Conservation (phyloP, 2,797 vertebrate genomes). For the Catharus ustulatus region DNA sequence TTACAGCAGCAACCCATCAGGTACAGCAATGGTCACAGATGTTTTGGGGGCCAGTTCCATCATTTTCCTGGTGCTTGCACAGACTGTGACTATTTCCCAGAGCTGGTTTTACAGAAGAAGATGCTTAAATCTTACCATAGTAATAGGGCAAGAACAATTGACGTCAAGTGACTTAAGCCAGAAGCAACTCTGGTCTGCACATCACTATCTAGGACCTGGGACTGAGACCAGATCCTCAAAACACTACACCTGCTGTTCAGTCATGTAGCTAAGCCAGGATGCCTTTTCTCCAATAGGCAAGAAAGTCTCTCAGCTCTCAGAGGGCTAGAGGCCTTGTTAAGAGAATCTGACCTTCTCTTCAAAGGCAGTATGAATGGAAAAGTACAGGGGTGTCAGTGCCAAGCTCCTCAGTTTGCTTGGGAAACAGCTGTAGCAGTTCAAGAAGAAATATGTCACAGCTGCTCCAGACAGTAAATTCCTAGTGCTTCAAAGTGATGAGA, state of each 20-base stretch:
- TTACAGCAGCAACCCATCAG: accelerated
- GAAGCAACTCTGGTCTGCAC: neutral
- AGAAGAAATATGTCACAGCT: constrained; percentile 54
- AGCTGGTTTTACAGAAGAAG: neutral
- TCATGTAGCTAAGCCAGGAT: neutral
- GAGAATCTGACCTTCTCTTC: constrained; percentile 14
- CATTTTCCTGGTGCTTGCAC: neutral
- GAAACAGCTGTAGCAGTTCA: constrained; percentile 64
- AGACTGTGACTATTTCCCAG: neutral
- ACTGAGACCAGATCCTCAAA: neutral
- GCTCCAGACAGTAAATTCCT: constrained; percentile 46
- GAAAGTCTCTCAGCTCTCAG: neutral
- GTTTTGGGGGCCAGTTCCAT: neutral
- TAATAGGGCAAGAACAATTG: neutral
- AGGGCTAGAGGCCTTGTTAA: neutral
- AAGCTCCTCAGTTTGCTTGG: constrained; percentile 21
- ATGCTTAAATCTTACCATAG: neutral
- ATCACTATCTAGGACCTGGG: neutral
- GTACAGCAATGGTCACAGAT: accelerated
- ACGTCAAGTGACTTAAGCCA: neutral
- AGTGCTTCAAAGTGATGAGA: constrained; percentile 24
- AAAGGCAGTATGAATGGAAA: constrained; percentile 33
- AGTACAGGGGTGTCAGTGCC: constrained; percentile 15
- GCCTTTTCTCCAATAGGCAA: neutral
- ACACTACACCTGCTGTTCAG: neutral